These are phyloP conservation scores for Sphaerodactylus townsendi DNA, from an alignment of 2,113 vertebrate genomes.

Conservation along the genomic window DNA sequence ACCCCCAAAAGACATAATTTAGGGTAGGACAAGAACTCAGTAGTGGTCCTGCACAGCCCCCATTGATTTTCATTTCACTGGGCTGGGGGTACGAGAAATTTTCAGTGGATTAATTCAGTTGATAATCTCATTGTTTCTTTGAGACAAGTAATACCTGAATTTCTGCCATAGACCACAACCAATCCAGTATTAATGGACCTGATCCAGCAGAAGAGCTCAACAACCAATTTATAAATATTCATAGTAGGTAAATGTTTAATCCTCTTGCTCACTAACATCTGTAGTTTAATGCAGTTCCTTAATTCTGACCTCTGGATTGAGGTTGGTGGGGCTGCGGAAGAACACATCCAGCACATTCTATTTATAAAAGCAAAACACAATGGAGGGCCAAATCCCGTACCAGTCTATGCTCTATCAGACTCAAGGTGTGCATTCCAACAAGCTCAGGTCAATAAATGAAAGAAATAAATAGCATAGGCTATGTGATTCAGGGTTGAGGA, in stretches of 20 bases:
- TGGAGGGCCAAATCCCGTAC: constrained; percentile 32
- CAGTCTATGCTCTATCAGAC: constrained; percentile 36
- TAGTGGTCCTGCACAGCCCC: neutral
- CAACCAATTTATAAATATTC: neutral
- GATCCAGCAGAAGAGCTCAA: constrained; percentile 44
- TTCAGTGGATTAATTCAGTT: neutral
- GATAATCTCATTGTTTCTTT: constrained; percentile 51
- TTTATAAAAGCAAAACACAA: neutral
- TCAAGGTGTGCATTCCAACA: constrained; percentile 25
- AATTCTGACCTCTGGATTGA: constrained; percentile 12
- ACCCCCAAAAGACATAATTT: neutral
- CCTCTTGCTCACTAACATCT: neutral
- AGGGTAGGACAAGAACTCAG: neutral
- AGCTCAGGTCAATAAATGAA: constrained; percentile 29
- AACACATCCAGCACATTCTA: constrained; percentile 22
- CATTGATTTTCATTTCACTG: neutral
- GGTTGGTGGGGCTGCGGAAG: neutral
- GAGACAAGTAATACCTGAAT: constrained; percentile 42
- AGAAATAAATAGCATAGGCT: constrained; percentile 31
- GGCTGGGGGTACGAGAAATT: neutral
- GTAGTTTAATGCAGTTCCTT: constrained; percentile 5
- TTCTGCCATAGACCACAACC: constrained; percentile 51
- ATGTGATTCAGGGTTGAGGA: neutral
- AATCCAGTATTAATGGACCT: constrained; percentile 58
- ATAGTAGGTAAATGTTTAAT: constrained; percentile 16